Percentiles rank a stretch among this genome's conserved stretches.
Conservation (phyloP, 2,888 invertebrate genomes). For the Oscheius myriophilus region DNA sequence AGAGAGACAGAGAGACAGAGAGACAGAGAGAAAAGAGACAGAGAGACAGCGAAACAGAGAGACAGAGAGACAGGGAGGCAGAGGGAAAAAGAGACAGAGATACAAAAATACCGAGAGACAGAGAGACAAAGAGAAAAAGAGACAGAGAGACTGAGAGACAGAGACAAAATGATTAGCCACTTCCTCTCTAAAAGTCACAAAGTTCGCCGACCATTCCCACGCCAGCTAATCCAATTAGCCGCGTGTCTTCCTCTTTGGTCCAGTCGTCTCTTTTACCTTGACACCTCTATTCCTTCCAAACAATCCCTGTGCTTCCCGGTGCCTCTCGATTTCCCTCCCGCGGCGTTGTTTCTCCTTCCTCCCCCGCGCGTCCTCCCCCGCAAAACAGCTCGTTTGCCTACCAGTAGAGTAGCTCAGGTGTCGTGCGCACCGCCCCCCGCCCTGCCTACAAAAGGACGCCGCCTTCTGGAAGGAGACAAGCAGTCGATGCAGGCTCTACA, state of each 20-base stretch:
- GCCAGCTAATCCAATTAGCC: background rate
- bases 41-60: too few species aligned
- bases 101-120: too few species aligned
- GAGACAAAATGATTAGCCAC: background rate
- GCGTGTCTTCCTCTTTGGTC: background rate
- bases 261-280: background rate
- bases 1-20: too few species aligned
- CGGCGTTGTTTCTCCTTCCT: too few species aligned
- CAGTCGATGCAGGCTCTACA: constrained; percentile 8
- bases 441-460: constrained; percentile 20
- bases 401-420: constrained; percentile 15
- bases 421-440: constrained; percentile 27
- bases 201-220: background rate
- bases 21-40: too few species aligned
- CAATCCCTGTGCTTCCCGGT: background rate
- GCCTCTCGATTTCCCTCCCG: constrained; percentile 14
- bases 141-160: too few species aligned
- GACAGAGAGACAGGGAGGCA: too few species aligned
- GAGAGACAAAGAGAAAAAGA: too few species aligned
- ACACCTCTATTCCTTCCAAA: background rate
- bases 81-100: too few species aligned
- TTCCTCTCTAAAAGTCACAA: background rate
- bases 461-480: constrained; percentile 1
- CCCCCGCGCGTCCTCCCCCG: too few species aligned
- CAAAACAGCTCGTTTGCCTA: constrained; percentile 18